phyloP scores from a whole-genome alignment of 2,113 vertebrate species.

The Platichthys flesus region DNA sequence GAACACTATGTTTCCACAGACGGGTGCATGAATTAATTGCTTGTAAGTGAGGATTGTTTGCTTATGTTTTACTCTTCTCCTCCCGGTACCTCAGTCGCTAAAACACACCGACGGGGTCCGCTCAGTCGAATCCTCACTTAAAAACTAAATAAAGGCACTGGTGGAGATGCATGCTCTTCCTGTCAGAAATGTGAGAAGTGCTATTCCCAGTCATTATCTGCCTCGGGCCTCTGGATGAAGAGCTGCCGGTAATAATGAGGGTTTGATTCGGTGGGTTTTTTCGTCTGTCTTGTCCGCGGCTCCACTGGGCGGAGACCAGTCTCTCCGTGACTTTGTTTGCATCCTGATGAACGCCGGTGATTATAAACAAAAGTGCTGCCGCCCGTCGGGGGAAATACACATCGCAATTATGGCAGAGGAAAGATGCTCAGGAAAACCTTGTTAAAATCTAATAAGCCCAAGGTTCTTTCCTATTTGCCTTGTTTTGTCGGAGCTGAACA shows the following conservation, averaged over 20 bases:
- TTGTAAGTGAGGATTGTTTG: neutral
- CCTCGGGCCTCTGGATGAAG: conserved; percentile 5
- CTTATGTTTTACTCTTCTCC: neutral
- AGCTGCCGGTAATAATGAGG: conserved; percentile 18
- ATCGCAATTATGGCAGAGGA: conserved; percentile 70
- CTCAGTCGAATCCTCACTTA: neutral
- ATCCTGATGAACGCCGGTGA: conserved; percentile 54
- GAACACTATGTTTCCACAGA: conserved; percentile 21
- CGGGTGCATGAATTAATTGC: conserved; percentile 8
- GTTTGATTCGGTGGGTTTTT: conserved; percentile 10
- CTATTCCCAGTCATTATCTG: neutral
- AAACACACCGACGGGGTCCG: neutral
- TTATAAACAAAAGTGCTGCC: conserved; percentile 69
- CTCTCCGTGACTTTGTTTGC: conserved; percentile 53
- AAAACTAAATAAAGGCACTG: neutral
- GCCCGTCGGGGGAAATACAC: conserved; percentile 68
- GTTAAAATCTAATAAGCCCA: conserved; percentile 74
- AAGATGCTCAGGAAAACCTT: conserved; percentile 63
- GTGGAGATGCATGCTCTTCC: neutral
- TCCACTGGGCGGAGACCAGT: neutral
- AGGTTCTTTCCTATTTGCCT: conserved; percentile 63
- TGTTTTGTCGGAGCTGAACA: conserved; percentile 55
- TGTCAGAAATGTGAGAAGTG: neutral
- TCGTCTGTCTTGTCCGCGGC: conserved; percentile 12
- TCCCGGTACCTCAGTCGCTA: neutral